Evolutionary conservation across 2,797 vertebrate species (phyloP), one percentile per base, ranked within the genome.

Genomic region (Anabacerthia variegaticeps): DNA sequence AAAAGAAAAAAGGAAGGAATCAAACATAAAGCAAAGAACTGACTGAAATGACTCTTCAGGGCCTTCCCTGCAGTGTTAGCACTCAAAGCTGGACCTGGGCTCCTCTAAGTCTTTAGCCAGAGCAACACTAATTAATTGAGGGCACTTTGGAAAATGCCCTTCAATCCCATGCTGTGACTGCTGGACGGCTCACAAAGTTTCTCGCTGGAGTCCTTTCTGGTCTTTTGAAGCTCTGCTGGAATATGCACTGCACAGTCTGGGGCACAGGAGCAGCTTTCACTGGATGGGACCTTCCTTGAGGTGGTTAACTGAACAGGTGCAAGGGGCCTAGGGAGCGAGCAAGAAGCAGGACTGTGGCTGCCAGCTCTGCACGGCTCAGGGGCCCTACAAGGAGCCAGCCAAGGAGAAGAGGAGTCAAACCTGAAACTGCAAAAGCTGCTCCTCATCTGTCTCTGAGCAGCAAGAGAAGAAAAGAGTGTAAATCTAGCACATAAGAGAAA

Each of bases 1-100:
- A 95, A 90, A 93, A 93, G 61, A 46, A 82, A 82, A 95, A 90
- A 92, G 56, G 24, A 93, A 95, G 36, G 48, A 92, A 93, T 84
- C 37, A 80, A 95, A 92, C 52, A 88, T 16, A 93, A 93, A 77
- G 83, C 59, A 80, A 73, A 86, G 83, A 95, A 85, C 58, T n/a
- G 0, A 0, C 52, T 61, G 63, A 74, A 90, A 94, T 56, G 37
- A 74, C 87, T 97, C 92, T 85, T 95, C 49, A 74, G 88, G 78
- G 80, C 41, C n/a, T 89, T 95, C 83, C 83, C 92, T 88, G 89
- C 30, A 78, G 91, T 32, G 46, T 4, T 92, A 62, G 76, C 81
- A 72, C 71, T 95, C 94, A 80, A 77, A 91, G 78, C 83, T 37
- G 34, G 67, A 94, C 67, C 93, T 82, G 76, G 37, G 71, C 78